Base-by-base conservation (phyloP, 2,113 vertebrate genomes). In the Ailuropoda melanoleuca region DNA sequence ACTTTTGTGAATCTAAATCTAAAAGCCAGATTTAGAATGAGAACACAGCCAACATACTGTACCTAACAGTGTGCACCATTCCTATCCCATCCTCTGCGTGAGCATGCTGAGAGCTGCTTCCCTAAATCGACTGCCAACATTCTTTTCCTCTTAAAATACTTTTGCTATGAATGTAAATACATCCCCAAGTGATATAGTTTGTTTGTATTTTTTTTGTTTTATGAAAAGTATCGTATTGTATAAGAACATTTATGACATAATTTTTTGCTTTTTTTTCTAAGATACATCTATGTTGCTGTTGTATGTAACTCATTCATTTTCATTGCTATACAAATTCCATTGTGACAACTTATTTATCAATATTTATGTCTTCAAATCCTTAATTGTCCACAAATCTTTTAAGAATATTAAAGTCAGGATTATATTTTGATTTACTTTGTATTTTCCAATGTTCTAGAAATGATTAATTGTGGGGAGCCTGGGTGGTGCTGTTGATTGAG, bases 161-260 rank as follows among this genome's bases (percentile, higher is more conserved):
- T 83, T 68, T 37, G 24, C 2, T 21, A 19, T 60, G 60, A 18
- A 46, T 12, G 18, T 31, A 58, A 37, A 75, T 34, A 68, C 8
- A 68, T 43, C 10, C 6, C 46, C 1, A 87, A n/a, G 11, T 15
- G 26, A 82, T 46, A 34, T 58, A 11, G 58, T 55, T 23, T 53
- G 74, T 68, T 80, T 96, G 7, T n/a, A 46, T 50, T 85, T 37
- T 64, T 85, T 74, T 68, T 68, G 15, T 31, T 87, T 53, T 82
- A 17, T 34, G 8, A 48, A 78, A 4, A 58, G 9, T 53, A 26
- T 58, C 3, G 50, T 90, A 62, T 31, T 46, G 9, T 43, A 53
- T 68, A 17, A 72, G 15, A 55, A 77, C 3, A 88, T 78, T 21
- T 70, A 82, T 77, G 21, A n/a, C 4, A 31, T 88, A 84, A 72